A percentile compares a stretch with the other conserved stretches of the same genome.
phyloP scores from a whole-genome alignment of 2,797 vertebrate species.

The Sarcoramphus papa region DNA sequence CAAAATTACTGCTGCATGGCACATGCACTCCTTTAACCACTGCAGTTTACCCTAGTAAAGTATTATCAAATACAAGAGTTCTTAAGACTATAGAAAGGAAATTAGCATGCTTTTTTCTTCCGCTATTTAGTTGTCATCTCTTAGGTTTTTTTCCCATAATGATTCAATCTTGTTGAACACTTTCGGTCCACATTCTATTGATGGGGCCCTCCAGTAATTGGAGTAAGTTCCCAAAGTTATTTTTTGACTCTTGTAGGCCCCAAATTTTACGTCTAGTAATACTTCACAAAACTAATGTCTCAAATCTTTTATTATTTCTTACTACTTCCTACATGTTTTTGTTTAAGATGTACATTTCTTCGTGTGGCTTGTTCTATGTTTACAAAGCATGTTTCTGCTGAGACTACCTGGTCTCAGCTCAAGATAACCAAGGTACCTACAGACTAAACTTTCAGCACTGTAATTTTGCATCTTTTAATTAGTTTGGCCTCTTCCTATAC shows the following conservation, averaged over 20 bases:
- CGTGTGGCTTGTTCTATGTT: neutral
- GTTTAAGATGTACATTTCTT: neutral
- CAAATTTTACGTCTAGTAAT: neutral
- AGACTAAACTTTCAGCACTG: neutral
- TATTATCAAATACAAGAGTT: neutral
- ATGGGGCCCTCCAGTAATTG: neutral
- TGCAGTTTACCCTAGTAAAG: neutral
- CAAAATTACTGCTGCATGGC: conserved; percentile 6
- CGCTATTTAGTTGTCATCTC: neutral
- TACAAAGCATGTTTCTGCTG: neutral
- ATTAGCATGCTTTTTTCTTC: neutral
- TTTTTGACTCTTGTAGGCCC: neutral
- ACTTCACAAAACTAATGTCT: neutral
- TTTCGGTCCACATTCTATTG: neutral
- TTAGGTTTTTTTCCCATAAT: neutral
- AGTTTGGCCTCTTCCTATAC: neutral
- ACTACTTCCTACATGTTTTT: neutral
- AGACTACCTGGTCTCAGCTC: neutral
- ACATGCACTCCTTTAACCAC: neutral
- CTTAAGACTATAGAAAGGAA: neutral
- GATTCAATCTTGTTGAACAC: neutral
- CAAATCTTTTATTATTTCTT: neutral
- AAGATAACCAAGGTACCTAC: neutral
- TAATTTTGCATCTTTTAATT: neutral
- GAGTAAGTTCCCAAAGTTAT: neutral